Conservation (phyloP, 2,113 vertebrate genomes). For the Silurus meridionalis region DNA sequence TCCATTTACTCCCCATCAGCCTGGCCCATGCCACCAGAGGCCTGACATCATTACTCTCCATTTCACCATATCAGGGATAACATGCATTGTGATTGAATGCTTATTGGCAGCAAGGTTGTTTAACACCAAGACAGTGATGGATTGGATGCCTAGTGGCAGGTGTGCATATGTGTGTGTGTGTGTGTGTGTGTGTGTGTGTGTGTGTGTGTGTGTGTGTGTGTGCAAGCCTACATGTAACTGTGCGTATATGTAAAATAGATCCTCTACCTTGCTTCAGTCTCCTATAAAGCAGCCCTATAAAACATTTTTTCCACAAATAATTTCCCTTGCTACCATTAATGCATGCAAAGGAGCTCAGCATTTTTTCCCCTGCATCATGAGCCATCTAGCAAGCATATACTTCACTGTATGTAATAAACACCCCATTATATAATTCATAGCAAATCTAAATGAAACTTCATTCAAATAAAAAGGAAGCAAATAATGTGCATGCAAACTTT, state of each 20-base stretch:
- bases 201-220: neutral
- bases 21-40: slow-evolving; percentile 15
- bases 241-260: neutral
- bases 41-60: slow-evolving; percentile 44
- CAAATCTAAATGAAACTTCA: neutral
- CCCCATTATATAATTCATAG: neutral
- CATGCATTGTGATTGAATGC: slow-evolving; percentile 48
- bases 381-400: neutral
- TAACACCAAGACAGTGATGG: slow-evolving; percentile 42
- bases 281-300: neutral
- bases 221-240: neutral
- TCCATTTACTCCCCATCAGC: slow-evolving; percentile 50
- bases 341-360: neutral
- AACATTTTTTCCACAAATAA: neutral
- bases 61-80: slow-evolving; percentile 33
- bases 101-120: slow-evolving; percentile 51
- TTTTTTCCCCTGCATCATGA: neutral
- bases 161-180: neutral
- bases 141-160: slow-evolving; percentile 17
- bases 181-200: neutral
- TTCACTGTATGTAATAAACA: neutral
- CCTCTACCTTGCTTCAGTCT: neutral
- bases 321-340: slow-evolving; percentile 10
- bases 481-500: neutral
- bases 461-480: neutral